phyloP scores from a whole-genome alignment of 2,113 vertebrate species.

The Scatophagus argus region DNA sequence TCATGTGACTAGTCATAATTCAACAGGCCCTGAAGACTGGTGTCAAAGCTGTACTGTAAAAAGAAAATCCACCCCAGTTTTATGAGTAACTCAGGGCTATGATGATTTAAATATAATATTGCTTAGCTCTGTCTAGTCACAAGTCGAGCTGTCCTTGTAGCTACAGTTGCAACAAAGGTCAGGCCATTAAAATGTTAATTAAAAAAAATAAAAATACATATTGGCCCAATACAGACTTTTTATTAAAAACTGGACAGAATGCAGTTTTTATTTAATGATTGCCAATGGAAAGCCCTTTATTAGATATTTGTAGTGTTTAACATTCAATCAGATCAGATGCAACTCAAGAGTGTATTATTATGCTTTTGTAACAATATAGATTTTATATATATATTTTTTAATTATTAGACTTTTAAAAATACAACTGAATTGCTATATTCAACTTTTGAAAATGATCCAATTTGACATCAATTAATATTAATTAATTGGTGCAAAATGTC shows the following conservation, averaged over 20 bases:
- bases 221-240: background rate
- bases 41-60: background rate
- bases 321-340: background rate
- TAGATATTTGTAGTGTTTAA: background rate
- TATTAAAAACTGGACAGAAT: background rate
- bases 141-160: background rate
- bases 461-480: background rate
- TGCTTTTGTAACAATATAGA: conserved; percentile 2
- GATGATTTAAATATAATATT: background rate
- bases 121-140: background rate
- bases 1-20: background rate
- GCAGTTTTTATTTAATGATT: background rate
- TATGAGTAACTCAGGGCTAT: background rate
- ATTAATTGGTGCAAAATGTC: background rate
- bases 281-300: background rate
- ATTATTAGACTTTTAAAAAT: conserved; percentile 13
- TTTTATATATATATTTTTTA: background rate
- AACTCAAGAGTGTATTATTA: conserved; percentile 8
- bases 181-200: background rate
- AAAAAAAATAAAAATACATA: background rate
- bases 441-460: conserved; percentile 10
- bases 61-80: background rate
- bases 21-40: background rate
- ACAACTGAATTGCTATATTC: conserved; percentile 3
- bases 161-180: background rate